Evolutionary conservation across 2,888 invertebrate genomes (phyloP), one percentile per base, ranked within the genome.

Genomic region (Apamea epomidion): DNA sequence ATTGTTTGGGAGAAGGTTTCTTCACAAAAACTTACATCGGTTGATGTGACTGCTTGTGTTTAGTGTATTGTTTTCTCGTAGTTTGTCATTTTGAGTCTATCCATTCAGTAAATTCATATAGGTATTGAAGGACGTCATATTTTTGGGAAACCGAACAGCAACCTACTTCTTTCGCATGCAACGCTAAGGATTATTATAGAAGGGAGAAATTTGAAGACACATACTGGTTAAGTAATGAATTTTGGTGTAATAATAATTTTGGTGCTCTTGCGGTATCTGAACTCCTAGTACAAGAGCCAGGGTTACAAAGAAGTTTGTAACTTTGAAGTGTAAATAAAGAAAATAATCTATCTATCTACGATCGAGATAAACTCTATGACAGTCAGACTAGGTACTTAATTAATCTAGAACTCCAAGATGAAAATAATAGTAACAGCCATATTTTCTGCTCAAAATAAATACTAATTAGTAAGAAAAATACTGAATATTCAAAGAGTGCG

Each of bases 401-500:
- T 21, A 29, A 79, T 51, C 18, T 42, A 32, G 4, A 78, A 48
- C 10, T 18, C 8, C n/a, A 32, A 73, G 8, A 21, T 42, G 21
- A 54, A 72, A 45, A 71, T 54, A 54, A 25, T 0, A n/a, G 6
- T 32, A 25, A 32, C n/a, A 48, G 62, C 10, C 51, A 84, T 37
- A 85, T n/a, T 54, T 80, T 71, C 51, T 29, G 54, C 60, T 71
- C 16, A 54, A 71, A 82, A 62, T 45, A 51, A 18, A 25, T 42
- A n/a, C 58, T 25, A n/a, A 14, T 71, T 65, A 42, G 73, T 73
- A 68, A 71, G 54, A 83, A 81, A 82, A 88, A 82, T 77, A 71
- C 48, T 78, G 58, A 89, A 72, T 80, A 80, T 83, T 88, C 74
- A 64, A 78, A 54, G 18, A 78, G 72, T 74, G 54, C 70, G 51